Percentiles rank a stretch among this genome's conserved stretches.
Conservation (phyloP, 2,888 invertebrate genomes). For the Papilio elwesi region DNA sequence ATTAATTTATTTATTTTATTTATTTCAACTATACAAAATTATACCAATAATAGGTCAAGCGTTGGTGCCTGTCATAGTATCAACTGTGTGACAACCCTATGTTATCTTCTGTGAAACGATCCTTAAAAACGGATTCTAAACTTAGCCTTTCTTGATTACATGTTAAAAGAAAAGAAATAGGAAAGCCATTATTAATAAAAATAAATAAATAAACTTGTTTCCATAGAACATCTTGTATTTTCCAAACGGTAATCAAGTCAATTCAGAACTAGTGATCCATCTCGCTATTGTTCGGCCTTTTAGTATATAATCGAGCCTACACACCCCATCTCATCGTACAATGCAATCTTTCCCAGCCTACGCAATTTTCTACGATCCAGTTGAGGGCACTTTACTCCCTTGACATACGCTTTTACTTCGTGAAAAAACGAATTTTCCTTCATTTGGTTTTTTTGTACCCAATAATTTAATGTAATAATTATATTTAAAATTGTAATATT, state of each 20-base stretch:
- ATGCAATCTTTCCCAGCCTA: slow-evolving; percentile 16
- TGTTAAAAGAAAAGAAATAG: background rate
- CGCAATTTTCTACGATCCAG: slow-evolving; percentile 19
- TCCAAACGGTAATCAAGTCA: slow-evolving; percentile 15
- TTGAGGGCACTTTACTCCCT: slow-evolving; percentile 11
- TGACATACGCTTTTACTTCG: slow-evolving; percentile 3
- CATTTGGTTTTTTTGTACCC: background rate
- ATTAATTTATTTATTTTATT: too few species aligned
- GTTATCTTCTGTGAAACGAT: too few species aligned
- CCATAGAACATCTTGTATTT: slow-evolving; percentile 6
- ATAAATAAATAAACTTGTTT: background rate
- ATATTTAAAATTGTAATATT: too few species aligned
- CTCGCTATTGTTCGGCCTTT: slow-evolving; percentile 24
- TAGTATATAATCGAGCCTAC: slow-evolving; percentile 13
- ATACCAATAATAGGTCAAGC: too few species aligned
- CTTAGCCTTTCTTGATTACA: too few species aligned
- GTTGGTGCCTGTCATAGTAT: too few species aligned
- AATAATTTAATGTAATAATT: too few species aligned
- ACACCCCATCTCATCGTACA: slow-evolving; percentile 24
- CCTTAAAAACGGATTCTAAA: too few species aligned
- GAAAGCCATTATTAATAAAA: background rate
- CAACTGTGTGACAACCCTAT: too few species aligned
- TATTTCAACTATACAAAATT: too few species aligned
- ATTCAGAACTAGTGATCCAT: slow-evolving; percentile 13
- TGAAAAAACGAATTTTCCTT: background rate